Conservation (phyloP, 2,797 vertebrate genomes). For the Lemur catta region DNA sequence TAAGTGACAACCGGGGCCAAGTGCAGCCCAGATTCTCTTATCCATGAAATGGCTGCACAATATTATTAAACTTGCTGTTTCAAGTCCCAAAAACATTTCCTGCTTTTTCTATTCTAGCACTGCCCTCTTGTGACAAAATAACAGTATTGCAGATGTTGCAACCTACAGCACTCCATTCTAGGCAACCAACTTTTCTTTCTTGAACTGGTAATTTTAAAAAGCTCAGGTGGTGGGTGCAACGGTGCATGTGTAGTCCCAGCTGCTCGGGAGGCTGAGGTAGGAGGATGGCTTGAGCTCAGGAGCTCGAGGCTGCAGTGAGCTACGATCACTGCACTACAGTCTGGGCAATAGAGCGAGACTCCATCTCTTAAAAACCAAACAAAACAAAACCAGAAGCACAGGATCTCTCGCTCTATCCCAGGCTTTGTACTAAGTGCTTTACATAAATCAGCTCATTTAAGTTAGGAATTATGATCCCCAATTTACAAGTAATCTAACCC, state of each 20-base stretch:
- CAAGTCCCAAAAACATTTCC: not conserved
- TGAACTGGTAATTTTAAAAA: not conserved
- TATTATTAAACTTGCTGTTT: not conserved
- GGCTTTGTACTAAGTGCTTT: not conserved
- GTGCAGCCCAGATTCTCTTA: not conserved
- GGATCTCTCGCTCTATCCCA: not conserved
- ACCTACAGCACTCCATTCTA: not conserved
- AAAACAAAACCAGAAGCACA: not conserved
- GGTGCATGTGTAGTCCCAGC: not conserved
- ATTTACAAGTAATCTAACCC: not conserved
- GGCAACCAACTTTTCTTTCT: not conserved
- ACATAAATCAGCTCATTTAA: not conserved
- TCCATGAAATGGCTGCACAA: conserved; percentile 27
- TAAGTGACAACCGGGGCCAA: not conserved
- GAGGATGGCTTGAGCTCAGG: not conserved
- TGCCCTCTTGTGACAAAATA: conserved; percentile 79
- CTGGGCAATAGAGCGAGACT: not conserved
- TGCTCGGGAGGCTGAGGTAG: not conserved
- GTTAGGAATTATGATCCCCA: not conserved
- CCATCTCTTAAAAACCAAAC: not conserved
- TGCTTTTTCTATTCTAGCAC: conserved; percentile 66
- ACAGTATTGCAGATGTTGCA: conserved; percentile 18
- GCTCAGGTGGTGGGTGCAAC: not conserved
- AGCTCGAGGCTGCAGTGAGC: not conserved
- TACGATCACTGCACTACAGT: not conserved